Base-by-base conservation (phyloP, 2,797 vertebrate genomes). In the Tarsius wallacei region DNA sequence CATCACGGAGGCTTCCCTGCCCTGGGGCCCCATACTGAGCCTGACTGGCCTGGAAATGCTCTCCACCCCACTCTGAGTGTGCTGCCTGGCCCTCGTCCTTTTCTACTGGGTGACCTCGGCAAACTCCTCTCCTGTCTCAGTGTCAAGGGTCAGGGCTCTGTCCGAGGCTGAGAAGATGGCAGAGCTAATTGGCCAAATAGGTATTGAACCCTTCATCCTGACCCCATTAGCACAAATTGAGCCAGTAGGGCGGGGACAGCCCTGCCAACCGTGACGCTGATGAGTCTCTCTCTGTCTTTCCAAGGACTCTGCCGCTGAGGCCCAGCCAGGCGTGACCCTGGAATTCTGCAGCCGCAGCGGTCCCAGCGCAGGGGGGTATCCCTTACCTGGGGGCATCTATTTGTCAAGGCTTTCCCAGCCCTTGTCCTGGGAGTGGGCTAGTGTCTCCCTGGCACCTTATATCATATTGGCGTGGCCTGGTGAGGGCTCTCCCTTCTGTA, bases 151-250 rank as follows among this genome's bases (percentile, higher is more conserved):
- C 53, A 77, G 87, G 76, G 33, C 82, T 86, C 87, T 66, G 87
- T 57, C 70, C 87, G 88, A 85, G 64, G 63, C 95, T 87, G 94
- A 91, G 86, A 97, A 95, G 91, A 97, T 95, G 97, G 94, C 94
- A 95, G 68, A 91, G 89, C 93, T 97, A 97, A 96, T 95, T 98
- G 97, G 68, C 93, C 91, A 97, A 97, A 97, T 97, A 96, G 91
- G 87, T 97, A 93, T 97, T 93, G 96, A 98, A 95, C 87, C 93
- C 3, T 16, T 74, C 91, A 87, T 93, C 80, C 94, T 97, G 98
- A 98, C 96, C 97, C 97, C 94, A 97, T 98, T 97, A 98, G 86
- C 91, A 47, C 71, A 93, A 87, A 93, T 31, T 42, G 96, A 98
- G 87, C 96, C 57, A 17, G 91, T 74, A 4, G 86, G 80, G 87